Evolutionary conservation across 2,797 vertebrate species (phyloP), one percentile per base, ranked within the genome.

Genomic region (Sphaeramia orbicularis): DNA sequence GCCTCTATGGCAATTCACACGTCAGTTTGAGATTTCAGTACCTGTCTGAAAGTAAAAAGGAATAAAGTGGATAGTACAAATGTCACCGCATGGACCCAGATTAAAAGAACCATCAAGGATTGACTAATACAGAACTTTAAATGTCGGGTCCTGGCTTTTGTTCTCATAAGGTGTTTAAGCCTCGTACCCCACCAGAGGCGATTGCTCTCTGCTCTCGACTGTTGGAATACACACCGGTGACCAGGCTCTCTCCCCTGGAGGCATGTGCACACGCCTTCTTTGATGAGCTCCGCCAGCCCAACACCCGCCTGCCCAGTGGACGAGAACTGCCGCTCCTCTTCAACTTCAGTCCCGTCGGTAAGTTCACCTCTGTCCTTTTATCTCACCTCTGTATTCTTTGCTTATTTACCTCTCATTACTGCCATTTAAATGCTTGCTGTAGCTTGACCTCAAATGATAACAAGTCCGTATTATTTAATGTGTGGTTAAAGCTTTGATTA

Each of bases 221-320:
- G 89, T 88, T 98, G 90, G 96, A 98, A 88, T 98, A 98, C 92
- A 97, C 96, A 0, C 96, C 96, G 0, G 96, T 96, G 78, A 96
- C 96, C 0, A 93, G 96, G 74, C 95, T 97, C 65, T 97, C 96
- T 44, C 96, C 96, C 0, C 92, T 97, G 47, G 96, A 97, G 86
- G 96, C 96, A 30, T 98, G 96, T 6, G 95, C 96, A 35, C 96
- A 97, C 57, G 92, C 95, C 66, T 97, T 97, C 93, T 98, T 98
- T 0, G 95, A 97, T 0, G 96, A 98, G 87, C 93, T 98, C 49
- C 95, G 96, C 47, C 93, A 95, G 78, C 95, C 94, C 7, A 95
- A 92, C 77, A 94, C 95, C 63, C 96, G 96, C 62, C 93, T 98
- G 74, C 96, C 96, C 83, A 98, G 95, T 19, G 95, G 96, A 35